Base-by-base conservation (phyloP, 1,140 invertebrate genomes). In the Physella acuta region DNA sequence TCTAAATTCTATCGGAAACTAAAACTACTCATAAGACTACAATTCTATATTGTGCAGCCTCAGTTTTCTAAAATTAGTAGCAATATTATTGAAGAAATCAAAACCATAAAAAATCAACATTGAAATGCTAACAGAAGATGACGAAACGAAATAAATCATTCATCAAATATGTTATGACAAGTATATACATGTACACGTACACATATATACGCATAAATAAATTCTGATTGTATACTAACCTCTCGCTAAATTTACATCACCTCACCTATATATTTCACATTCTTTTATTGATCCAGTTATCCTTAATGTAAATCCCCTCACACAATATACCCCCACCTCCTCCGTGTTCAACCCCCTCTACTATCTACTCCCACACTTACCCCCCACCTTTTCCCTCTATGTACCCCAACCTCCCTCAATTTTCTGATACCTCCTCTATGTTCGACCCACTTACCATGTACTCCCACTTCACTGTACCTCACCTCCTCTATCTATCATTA, bases 151-250 rank as follows among this genome's bases (percentile, higher is more conserved):
- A n/a, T n/a, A n/a, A n/a, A n/a, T n/a, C n/a, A n/a, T n/a, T n/a
- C n/a, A n/a, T n/a, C n/a, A n/a, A n/a, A 49, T 49, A 49, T 49
- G n/a, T 49, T 14, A 14, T 14, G 11, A 49, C n/a, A 49, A 14
- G n/a, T 49, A 49, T 49, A 49, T 49, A 49, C n/a, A 49, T 49
- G n/a, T 49, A 49, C n/a, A 49, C n/a, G n/a, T 49, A 49, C n/a
- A 49, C n/a, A 49, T 49, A 49, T 49, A 49, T 49, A 49, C n/a
- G n/a, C n/a, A 49, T 49, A 49, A 14, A 49, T 49, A 49, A 14
- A 49, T 49, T 14, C n/a, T 14, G 11, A 49, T 49, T 14, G 11
- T 49, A 49, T 49, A 49, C n/a, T 14, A 14, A 49, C n/a, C 11
- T 49, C 11, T 49, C 44, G n/a, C 11, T 49, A n/a, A 14, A n/a